Base-by-base conservation (phyloP, 2,888 invertebrate species). In the Priocnemis perturbator region DNA sequence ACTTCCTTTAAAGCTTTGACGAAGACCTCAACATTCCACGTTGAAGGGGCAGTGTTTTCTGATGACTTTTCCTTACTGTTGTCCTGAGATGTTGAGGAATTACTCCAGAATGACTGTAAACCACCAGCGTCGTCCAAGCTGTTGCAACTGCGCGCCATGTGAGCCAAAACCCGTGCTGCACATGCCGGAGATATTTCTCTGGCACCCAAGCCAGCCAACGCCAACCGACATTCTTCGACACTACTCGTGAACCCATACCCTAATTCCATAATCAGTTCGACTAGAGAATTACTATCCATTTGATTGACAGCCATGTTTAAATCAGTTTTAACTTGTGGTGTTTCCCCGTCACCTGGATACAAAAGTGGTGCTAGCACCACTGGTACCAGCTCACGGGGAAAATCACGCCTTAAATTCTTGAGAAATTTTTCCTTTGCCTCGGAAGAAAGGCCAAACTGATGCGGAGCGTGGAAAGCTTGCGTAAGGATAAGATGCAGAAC, bases 21-120 rank as follows among this genome's bases (percentile, higher is more conserved):
- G 87, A 98, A 98, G 64, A 97, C 93, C 86, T 98, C 98, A 14
- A 97, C 93, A 88, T 98, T 98, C 98, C 98, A 99, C 3, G 95
- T 92, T 50, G 87, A 93, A 87, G 89, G 92, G 84, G 84, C 80
- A 63, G 60, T 68, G 23, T 71, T 78, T 47, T 89, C 86, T 20
- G 77, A 67, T 17, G 86, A 69, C 74, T 89, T 89, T 66, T 89
- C 87, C 73, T 91, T 85, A 4, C 87, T 86, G 0, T 88, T 80
- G 52, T 93, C 92, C 72, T 93, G 92, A 77, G 92, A 91, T n/a
- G 90, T 85, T 67, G 91, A 90, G 9, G 91, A 90, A 50, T 89
- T 91, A 17, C 86, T 83, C 87, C 94, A 94, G 85, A 93, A 94
- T 0, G 87, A 84, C 65, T 88, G 89, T 47, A 88, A 75, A 7